Evolutionary conservation across 2,113 vertebrate species (phyloP).

Genomic region (Chrysemys picta): DNA sequence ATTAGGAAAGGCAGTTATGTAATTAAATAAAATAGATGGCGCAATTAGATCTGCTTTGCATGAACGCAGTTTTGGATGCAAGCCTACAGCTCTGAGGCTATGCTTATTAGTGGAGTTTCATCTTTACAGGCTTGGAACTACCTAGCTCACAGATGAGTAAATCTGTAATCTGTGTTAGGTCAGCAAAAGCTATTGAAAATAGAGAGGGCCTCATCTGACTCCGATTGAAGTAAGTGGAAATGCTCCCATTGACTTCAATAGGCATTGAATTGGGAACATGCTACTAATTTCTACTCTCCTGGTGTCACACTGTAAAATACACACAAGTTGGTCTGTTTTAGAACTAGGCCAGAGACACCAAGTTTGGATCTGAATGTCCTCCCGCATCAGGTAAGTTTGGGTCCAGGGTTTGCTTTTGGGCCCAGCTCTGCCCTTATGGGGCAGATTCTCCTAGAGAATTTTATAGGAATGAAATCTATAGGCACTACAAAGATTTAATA

Average conservation of each 20-base stretch:
- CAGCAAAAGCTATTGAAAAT: neutral
- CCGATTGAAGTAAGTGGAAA: neutral
- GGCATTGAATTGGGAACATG: neutral
- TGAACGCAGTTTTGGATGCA: neutral
- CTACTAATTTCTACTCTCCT: no score
- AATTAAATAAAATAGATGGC: neutral
- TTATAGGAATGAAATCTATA: neutral
- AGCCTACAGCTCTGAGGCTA: neutral
- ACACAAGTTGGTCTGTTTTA: neutral
- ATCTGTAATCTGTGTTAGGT: rapidly evolving
- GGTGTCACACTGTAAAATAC: neutral
- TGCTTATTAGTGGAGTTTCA: neutral
- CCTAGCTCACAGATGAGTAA: neutral
- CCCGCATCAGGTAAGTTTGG: neutral
- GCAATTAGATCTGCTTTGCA: neutral
- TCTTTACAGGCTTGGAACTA: neutral
- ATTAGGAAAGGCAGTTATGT: neutral
- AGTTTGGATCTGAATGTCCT: neutral
- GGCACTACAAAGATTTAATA: neutral
- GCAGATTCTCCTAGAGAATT: neutral
- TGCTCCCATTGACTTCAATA: neutral
- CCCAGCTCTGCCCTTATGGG: neutral
- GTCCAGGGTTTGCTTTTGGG: neutral
- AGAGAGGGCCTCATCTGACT: neutral
- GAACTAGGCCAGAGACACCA: neutral